These are phyloP conservation scores for Camarhynchus parvulus DNA, from an alignment of 2,113 vertebrate species.

Conservation along the genomic window DNA sequence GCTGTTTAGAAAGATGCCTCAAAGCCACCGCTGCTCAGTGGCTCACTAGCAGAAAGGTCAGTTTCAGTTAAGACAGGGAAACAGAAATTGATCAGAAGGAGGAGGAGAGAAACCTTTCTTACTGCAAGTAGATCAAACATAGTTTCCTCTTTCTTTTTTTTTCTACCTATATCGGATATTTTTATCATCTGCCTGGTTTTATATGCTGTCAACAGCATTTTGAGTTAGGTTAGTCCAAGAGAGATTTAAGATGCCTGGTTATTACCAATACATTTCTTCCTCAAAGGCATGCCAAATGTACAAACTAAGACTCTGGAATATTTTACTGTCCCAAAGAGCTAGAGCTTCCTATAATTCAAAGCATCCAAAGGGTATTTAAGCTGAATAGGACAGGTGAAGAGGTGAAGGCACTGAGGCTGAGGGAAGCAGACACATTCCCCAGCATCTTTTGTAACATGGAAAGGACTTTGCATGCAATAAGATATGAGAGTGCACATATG, in stretches of 20 bases:
- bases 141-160: neutral
- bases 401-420: neutral
- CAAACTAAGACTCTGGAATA: neutral
- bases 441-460: neutral
- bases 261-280: neutral
- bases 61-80: neutral
- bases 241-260: neutral
- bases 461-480: neutral
- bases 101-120: neutral
- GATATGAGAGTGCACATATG: accelerated
- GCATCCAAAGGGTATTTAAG: neutral
- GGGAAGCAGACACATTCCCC: neutral
- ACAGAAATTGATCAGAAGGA: neutral
- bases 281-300: neutral
- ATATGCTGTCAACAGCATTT: neutral
- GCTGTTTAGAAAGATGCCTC: neutral
- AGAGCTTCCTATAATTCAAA: neutral
- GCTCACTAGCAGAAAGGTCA: neutral
- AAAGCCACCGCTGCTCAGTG: neutral
- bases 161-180: neutral
- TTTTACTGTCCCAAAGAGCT: neutral
- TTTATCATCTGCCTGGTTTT: neutral
- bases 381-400: neutral
- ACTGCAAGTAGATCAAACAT: neutral
- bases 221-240: neutral